Base-by-base conservation (phyloP, 2,888 invertebrate species). In the Girardia tigrina region DNA sequence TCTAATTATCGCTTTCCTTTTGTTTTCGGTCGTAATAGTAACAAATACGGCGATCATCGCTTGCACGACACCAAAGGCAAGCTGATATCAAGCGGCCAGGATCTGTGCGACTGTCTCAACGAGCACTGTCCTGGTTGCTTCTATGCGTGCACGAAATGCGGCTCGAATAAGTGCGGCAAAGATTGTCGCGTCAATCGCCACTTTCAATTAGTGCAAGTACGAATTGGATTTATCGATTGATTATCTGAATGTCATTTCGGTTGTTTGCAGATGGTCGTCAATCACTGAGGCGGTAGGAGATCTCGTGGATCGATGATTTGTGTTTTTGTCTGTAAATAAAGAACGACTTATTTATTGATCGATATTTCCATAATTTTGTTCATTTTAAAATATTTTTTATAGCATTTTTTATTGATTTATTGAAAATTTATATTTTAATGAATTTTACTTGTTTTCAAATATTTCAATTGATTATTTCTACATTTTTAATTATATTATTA, bases 51-150 rank as follows among this genome's bases (percentile, higher is more conserved):
- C n/a, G 56, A 56, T n/a, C n/a, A 56, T 56, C 56, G 56, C 23
- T n/a, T 71, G 2, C 75, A 83, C 78, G 82, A 83, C 78, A 82
- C 82, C 56, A 78, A 79, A 27, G 83, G 84, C 0, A 71, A 79
- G 1, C 78, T 82, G 29, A 72, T 82, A 27, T 80, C 80, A 20
- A 81, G 79, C 76, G 88, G 89, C 0, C 84, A 87, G 79, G 90
- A 93, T 84, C 80, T 91, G 14, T 94, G 94, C 79, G 94, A 94
- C 82, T 94, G 93, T 81, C 86, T 92, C 78, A 88, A 89, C 79
- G 86, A 87, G 42, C 85, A 86, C 14, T 94, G 94, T 80, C 86
- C 88, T 0, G 94, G 94, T 0, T 94, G 94, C 82, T 91, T 91
- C 85, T 90, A 89, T 78, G 82, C 81, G 83, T 87, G 81, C 84